phyloP scores from a whole-genome alignment of 2,888 invertebrate genomes.

The Volucella inanis region DNA sequence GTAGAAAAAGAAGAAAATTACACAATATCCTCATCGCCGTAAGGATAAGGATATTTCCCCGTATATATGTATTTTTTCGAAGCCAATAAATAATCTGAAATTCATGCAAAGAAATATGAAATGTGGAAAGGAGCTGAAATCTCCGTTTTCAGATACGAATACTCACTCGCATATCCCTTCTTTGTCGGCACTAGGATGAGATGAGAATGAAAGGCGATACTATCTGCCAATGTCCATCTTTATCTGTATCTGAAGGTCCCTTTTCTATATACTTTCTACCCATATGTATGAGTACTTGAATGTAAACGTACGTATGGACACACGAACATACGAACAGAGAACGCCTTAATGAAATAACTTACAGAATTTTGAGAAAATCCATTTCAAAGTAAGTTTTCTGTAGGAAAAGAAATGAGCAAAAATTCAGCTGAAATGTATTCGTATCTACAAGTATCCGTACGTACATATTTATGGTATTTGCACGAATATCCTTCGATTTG shows the following conservation, averaged over 20 bases:
- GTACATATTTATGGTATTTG: too few relatives aligned
- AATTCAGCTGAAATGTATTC: conserved; percentile 4
- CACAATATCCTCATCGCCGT: conserved; percentile 49
- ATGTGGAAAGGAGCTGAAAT: conserved; percentile 31
- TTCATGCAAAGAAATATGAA: conserved; percentile 60
- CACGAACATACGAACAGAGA: not conserved
- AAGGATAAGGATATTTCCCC: conserved; percentile 39
- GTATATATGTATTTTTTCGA: conserved; percentile 54
- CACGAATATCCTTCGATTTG: too few relatives aligned
- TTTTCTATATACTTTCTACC: not conserved
- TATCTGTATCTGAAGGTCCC: not conserved
- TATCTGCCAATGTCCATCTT: conserved; percentile 44
- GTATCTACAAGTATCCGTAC: too few relatives aligned
- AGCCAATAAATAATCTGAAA: conserved; percentile 71
- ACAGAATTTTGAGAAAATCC: conserved; percentile 44
- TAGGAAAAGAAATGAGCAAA: conserved; percentile 24
- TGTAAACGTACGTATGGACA: not conserved
- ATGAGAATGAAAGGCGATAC: conserved; percentile 57
- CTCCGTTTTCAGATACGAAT: conserved; percentile 1
- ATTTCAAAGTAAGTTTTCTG: conserved; percentile 26
- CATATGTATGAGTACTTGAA: not conserved
- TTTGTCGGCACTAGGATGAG: not conserved
- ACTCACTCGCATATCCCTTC: not conserved
- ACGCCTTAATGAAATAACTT: conserved; percentile 48
- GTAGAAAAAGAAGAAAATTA: conserved; percentile 35